These are phyloP conservation scores for Hirtodrosophila alboralis DNA, from an alignment of 2,888 invertebrate species.

Conservation along the genomic window DNA sequence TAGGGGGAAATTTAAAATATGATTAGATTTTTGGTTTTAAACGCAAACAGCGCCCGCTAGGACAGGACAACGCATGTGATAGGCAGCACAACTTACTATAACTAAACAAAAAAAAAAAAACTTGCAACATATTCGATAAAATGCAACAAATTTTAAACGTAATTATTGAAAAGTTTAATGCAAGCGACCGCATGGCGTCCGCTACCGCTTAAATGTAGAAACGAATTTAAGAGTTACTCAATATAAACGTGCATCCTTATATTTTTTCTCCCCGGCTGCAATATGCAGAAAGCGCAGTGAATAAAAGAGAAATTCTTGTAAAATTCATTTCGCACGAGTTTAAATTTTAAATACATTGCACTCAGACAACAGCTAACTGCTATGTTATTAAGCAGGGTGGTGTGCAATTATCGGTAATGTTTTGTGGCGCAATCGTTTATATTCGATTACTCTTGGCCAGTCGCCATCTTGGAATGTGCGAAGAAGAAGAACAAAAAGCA, in stretches of 20 bases:
- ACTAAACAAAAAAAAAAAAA: constrained; percentile 22
- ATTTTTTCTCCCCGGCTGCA: constrained; percentile 27
- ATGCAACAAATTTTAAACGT: constrained; percentile 30
- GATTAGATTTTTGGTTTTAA: constrained; percentile 41
- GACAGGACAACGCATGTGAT: constrained; percentile 57
- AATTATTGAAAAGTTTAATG: constrained; percentile 40
- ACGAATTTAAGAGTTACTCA: constrained; percentile 64
- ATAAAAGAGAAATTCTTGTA: constrained; percentile 19
- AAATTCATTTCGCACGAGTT: constrained; percentile 7
- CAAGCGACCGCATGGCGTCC: constrained; percentile 46
- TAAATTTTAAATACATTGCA: constrained; percentile 9
- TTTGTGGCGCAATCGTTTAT: constrained; percentile 40
- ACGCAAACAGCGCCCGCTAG: constrained; percentile 7
- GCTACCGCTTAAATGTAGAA: constrained; percentile 64
- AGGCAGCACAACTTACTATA: constrained; percentile 59
- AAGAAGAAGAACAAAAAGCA: constrained; percentile 74
- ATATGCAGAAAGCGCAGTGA: constrained; percentile 30
- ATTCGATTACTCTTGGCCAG: constrained; percentile 49
- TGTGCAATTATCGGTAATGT: constrained; percentile 36
- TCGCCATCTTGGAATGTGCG: constrained; percentile 60
- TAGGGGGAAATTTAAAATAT: constrained; percentile 44
- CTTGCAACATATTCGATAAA: constrained; percentile 32
- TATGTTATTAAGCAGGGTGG: constrained; percentile 27
- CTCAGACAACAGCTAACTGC: constrained; percentile 20
- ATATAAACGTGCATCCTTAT: constrained; percentile 41